Conservation (phyloP, 2,113 vertebrate genomes). For the Callorhinus ursinus region DNA sequence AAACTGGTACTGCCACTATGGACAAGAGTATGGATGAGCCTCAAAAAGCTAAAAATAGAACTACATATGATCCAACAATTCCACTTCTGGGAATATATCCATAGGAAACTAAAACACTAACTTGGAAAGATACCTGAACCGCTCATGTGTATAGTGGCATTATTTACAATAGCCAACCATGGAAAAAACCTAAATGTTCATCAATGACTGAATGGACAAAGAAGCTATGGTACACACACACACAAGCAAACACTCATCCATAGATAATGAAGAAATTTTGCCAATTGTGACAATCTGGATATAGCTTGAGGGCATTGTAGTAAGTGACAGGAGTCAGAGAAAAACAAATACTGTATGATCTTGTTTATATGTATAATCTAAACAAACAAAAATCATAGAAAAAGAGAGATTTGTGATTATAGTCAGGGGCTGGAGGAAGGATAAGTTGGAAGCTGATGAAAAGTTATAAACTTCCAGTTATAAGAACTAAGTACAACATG, state of each 20-base stretch:
- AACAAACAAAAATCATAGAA: neutral
- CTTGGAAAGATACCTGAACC: neutral
- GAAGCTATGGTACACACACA: neutral
- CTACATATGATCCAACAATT: neutral
- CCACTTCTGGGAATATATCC: neutral
- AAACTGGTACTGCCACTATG: neutral
- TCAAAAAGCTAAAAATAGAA: neutral
- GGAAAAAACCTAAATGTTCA: neutral
- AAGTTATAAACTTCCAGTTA: neutral
- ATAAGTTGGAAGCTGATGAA: neutral
- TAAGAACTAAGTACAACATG: neutral
- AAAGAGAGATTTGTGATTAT: neutral
- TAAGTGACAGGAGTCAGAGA: neutral
- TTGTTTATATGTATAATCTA: neutral
- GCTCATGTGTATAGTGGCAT: neutral
- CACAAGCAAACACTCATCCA: neutral
- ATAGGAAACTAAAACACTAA: neutral
- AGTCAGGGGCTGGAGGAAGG: neutral
- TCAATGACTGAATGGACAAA: neutral
- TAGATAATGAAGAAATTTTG: neutral
- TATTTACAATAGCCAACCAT: neutral
- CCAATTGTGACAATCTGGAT: neutral
- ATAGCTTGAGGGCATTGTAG: neutral
- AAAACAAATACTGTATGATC: neutral
- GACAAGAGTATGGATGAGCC: neutral